Conservation (phyloP, 2,113 vertebrate species). For the Nematolebias whitei region DNA sequence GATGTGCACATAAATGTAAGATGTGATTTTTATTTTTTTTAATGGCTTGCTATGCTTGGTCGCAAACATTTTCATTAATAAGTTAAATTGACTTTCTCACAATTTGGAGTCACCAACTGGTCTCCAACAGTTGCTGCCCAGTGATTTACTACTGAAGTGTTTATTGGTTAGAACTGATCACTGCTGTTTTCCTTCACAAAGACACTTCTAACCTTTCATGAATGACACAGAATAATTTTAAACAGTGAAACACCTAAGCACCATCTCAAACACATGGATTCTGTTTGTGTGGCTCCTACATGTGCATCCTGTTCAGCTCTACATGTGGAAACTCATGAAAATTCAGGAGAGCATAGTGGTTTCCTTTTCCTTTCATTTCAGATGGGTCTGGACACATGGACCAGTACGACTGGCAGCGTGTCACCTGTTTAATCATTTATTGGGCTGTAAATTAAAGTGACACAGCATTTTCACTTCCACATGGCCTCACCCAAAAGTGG, state of each 20-base stretch:
- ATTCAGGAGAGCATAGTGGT: constrained; percentile 5
- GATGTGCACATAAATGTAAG: too few species aligned
- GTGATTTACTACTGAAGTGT: too few species aligned
- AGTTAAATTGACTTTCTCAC: too few species aligned
- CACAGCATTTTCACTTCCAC: constrained; percentile 29
- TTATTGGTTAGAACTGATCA: not conserved
- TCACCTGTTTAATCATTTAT: not conserved
- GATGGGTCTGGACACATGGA: constrained; percentile 8
- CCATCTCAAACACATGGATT: constrained; percentile 3
- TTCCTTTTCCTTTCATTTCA: constrained; percentile 1
- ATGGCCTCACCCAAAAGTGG: constrained; percentile 21
- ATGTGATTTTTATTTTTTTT: too few species aligned
- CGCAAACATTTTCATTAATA: too few species aligned
- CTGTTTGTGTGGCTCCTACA: not conserved
- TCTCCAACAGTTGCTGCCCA: too few species aligned
- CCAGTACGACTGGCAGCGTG: constrained; percentile 3
- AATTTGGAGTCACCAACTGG: too few species aligned
- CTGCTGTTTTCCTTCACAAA: not conserved
- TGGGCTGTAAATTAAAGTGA: constrained; percentile 3
- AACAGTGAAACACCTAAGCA: not conserved
- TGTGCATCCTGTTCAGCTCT: constrained; percentile 15
- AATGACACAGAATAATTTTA: constrained; percentile 5
- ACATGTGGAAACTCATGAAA: constrained; percentile 9
- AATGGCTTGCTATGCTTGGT: too few species aligned
- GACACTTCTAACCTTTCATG: constrained; percentile 4